phyloP scores from a whole-genome alignment of 2,888 invertebrate genomes.

The Eutolmus rufibarbis region DNA sequence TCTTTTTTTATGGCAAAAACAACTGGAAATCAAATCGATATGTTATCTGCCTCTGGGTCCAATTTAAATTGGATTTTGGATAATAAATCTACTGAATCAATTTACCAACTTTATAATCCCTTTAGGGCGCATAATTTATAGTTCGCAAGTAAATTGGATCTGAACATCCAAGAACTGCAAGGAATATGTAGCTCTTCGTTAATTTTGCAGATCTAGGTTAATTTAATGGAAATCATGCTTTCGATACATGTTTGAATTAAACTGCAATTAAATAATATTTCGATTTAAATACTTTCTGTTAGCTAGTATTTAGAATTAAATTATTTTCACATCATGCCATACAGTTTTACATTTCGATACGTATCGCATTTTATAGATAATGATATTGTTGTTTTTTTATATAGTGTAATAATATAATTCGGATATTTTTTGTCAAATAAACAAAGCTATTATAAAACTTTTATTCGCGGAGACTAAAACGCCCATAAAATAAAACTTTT shows the following conservation, averaged over 20 bases:
- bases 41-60: background rate
- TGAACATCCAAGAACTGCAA: background rate
- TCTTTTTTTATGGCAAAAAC: background rate
- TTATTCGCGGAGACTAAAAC: too few relatives aligned
- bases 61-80: background rate
- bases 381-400: too few relatives aligned
- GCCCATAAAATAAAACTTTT: too few relatives aligned
- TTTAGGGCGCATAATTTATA: background rate
- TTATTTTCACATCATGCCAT: too few relatives aligned
- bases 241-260: background rate
- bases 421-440: too few relatives aligned
- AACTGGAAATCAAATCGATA: background rate
- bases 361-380: too few relatives aligned
- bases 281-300: background rate
- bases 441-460: too few relatives aligned
- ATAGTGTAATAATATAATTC: too few relatives aligned
- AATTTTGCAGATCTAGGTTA: background rate
- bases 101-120: background rate
- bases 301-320: too few relatives aligned
- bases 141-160: background rate
- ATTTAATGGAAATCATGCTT: background rate
- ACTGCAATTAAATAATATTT: background rate
- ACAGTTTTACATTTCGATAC: too few relatives aligned
- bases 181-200: background rate
- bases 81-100: background rate